Conservation (phyloP, 2,113 vertebrate genomes). For the Plestiodon gilberti region DNA sequence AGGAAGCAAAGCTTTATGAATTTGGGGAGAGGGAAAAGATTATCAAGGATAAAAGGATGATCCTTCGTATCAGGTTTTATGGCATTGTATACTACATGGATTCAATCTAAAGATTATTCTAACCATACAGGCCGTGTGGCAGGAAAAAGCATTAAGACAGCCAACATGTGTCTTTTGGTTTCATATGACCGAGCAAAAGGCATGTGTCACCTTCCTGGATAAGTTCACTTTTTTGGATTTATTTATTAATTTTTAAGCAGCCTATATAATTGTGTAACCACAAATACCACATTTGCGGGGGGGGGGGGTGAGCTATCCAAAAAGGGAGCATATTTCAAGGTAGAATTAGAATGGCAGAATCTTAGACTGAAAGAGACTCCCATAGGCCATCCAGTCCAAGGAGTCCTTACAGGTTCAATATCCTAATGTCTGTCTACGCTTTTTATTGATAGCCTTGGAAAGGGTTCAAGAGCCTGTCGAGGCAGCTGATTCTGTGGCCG, state of each 20-base stretch:
- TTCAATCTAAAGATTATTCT: conserved; percentile 39
- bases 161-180: neutral
- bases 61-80: conserved; percentile 45
- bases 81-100: conserved; percentile 11
- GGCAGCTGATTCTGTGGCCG: neutral
- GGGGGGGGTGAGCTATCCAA: too few species aligned
- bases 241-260: neutral
- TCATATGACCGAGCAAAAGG: neutral
- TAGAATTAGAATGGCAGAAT: neutral
- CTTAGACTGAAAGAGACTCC: neutral
- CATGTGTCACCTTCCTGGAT: neutral
- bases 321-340: neutral
- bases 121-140: neutral
- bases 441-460: neutral
- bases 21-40: conserved; percentile 42
- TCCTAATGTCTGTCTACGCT: neutral
- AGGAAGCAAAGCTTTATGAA: conserved; percentile 57
- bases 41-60: conserved; percentile 59
- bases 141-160: conserved; percentile 3
- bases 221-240: neutral
- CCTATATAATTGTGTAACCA: neutral
- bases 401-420: neutral
- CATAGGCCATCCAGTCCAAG: too few species aligned
- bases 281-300: too few species aligned
- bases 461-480: neutral